Evolutionary conservation across 2,113 vertebrate species (phyloP), one percentile per base, ranked within the genome.

Genomic region (Cacatua alba): DNA sequence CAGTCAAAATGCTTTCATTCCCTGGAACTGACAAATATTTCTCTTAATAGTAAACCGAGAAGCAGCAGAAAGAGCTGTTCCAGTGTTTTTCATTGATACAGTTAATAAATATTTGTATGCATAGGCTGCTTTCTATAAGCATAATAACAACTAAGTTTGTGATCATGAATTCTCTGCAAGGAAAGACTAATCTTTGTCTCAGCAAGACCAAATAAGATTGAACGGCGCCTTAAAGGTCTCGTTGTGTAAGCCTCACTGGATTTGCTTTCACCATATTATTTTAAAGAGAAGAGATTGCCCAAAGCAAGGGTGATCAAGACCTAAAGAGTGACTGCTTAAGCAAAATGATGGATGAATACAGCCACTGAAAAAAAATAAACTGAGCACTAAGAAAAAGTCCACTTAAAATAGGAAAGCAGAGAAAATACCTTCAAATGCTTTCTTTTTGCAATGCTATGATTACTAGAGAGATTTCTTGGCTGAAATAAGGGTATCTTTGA

Each of bases 231-330:
- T 93, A 92, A 96, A 88, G 88, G 94, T 94, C 95, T 95, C 82
- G 68, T 90, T 95, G 82, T 95, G 82, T 82, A 96, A 97, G 90
- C 83, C 72, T 96, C 71, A 80, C 69, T 96, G 86, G 52, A 59
- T 93, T 75, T 94, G 88, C 76, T 90, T 94, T 88, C 95, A 94
- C 90, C 78, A 13, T 75, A 53, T 75, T 72, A 84, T 94, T 89
- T 76, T 72, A 94, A 94, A 94, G 71, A 88, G 46, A 95, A 89
- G 41, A 62, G 51, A 88, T 90, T 94, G 97, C 94, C 95, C 81
- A 97, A 88, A 96, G 97, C 94, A 95, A 95, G 96, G 53, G 59
- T 94, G 94, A 97, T 92, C 94, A 90, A 95, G 65, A 88, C 84
- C 86, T 94, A 92, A 37, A 37, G 79, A 94, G 48, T n/a, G 70